These are phyloP conservation scores for Natrix natrix DNA, from an alignment of 2,797 vertebrate species.

Conservation along the genomic window DNA sequence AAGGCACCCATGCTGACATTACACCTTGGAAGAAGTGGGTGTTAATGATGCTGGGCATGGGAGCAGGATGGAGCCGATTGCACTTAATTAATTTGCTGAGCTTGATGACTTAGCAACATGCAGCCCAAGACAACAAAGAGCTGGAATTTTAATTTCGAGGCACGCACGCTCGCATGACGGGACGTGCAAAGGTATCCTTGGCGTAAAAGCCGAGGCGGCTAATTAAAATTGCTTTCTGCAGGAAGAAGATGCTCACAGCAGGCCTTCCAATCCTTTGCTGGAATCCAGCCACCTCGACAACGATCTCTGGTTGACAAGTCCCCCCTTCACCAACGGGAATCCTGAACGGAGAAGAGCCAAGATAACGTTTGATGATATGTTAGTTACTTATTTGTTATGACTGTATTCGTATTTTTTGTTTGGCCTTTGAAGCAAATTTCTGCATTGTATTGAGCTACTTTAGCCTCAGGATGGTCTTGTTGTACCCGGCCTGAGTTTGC, in stretches of 20 bases:
- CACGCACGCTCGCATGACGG: background rate
- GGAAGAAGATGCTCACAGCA: conserved; percentile 83
- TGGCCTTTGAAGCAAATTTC: background rate
- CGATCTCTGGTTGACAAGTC: conserved; percentile 82
- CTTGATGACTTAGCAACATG: background rate
- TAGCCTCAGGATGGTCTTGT: background rate
- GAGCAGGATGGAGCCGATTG: background rate
- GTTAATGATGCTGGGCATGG: conserved; percentile 19
- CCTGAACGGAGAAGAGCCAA: conserved; percentile 84
- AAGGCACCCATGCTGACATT: background rate
- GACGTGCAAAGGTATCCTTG: conserved; percentile 19
- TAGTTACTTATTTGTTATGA: conserved; percentile 58
- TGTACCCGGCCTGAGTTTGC: background rate
- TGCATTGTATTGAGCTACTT: background rate
- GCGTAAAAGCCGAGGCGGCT: conserved; percentile 27
- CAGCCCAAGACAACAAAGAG: background rate
- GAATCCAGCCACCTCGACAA: conserved; percentile 84
- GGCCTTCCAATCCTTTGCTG: conserved; percentile 77
- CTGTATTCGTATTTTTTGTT: background rate
- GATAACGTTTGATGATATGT: conserved; percentile 91
- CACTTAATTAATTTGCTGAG: conserved; percentile 19
- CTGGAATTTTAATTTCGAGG: background rate
- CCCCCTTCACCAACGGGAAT: conserved; percentile 75
- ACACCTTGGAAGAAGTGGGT: background rate
- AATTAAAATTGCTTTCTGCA: conserved; percentile 61